Evolutionary conservation across 2,797 vertebrate species (phyloP), one percentile per base, ranked within the genome.

Genomic region (Enteromius argenteus): DNA sequence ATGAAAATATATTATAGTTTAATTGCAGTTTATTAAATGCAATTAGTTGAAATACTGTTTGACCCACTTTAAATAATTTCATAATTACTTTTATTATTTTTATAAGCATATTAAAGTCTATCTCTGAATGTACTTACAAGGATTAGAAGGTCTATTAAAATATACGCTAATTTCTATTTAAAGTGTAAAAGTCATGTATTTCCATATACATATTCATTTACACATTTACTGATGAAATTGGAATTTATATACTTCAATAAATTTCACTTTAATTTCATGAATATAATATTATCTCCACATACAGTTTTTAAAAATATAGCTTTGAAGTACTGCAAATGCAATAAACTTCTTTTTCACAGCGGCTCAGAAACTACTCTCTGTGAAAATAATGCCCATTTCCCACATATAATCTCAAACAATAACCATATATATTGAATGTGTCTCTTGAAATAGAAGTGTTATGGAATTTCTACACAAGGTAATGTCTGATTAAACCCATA

Each of bases 301-400:
- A 27, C 23, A 60, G 58, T 58, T 60, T 60, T 27, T 14, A 27
- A 14, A 60, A 60, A 13, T 27, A 27, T 60, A 60, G 4, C 14
- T 27, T 30, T 62, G 11, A 62, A 15, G 58, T 14, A 62, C 64
- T 66, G 9, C 32, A 66, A 66, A 66, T 3, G 13, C 62, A 19
- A 10, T 3, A 11, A 2, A 67, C 9, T 5, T 37, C 4, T 21
- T 67, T 58, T 67, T 67, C 17, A 42, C 11, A 69, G 13, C 11
- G 9, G 53, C 79, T 67, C n/a, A 73, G 39, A 23, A 77, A 51
- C 64, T 56, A 27, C 10, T 42, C 5, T n/a, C 5, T 42, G 44
- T 49, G 69, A n/a, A 39, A 27, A 51, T 23, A 64, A 53, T 72
- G 39, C 39, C 30, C 37, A 69, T 53, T 83, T 76, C 37, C 37